Evolutionary conservation across 92 coral and sea anemone species (phyloP).

Genomic region (Zoanthus solanderi): DNA sequence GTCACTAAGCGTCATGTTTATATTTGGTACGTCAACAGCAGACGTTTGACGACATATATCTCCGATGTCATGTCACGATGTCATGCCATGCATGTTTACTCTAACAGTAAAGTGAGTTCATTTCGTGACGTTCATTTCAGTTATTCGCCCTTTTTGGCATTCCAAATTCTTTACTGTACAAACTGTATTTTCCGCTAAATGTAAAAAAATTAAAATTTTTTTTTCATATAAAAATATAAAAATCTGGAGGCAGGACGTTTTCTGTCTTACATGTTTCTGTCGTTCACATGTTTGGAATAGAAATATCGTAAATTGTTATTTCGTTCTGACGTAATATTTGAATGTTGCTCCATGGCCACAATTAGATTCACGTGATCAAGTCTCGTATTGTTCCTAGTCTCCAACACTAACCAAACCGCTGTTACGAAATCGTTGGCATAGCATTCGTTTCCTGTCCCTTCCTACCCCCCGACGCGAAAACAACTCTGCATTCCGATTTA

Average conservation of each 20-base stretch:
- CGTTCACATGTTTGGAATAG: neutral
- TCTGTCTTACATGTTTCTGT: neutral
- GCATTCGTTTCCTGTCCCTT: conserved; percentile 21
- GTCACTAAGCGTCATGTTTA: neutral
- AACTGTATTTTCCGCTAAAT: neutral
- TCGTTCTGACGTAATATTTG: neutral
- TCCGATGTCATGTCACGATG: neutral
- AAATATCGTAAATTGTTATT: neutral
- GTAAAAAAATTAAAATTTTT: neutral
- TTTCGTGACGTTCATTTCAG: too few species aligned
- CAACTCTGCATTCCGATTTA: conserved; percentile 52
- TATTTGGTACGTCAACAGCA: neutral
- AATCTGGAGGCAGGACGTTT: neutral
- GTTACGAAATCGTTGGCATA: conserved; percentile 28
- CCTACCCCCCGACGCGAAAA: conserved; percentile 60
- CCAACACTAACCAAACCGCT: neutral
- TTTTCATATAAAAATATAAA: neutral
- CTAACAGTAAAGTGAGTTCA: too few species aligned
- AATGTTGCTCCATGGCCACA: neutral
- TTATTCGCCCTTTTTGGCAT: neutral
- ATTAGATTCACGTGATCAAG: neutral
- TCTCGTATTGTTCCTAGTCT: neutral
- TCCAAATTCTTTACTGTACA: neutral
- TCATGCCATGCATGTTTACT: too few species aligned
- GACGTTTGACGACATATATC: neutral